phyloP scores from a whole-genome alignment of 2,113 vertebrate genomes.

The Plecotus auritus region DNA sequence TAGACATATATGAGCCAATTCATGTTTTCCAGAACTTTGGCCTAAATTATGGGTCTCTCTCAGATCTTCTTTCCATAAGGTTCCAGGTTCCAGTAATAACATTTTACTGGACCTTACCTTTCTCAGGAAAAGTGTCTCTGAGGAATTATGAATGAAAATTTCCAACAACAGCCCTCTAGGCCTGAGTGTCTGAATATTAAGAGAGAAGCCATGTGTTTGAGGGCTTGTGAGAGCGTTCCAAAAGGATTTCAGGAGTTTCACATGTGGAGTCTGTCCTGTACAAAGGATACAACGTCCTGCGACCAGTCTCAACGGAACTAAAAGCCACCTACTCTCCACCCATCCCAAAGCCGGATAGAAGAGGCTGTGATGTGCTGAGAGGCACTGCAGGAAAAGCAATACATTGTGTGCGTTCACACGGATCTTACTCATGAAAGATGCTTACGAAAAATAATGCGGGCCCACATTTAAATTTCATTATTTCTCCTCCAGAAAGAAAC shows the following conservation, averaged over 20 bases:
- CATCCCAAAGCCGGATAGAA: background rate
- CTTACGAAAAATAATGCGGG: background rate
- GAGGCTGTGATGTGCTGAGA: background rate
- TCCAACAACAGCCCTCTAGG: background rate
- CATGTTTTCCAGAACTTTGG: too few relatives aligned
- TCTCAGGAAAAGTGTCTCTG: background rate
- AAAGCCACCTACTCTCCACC: background rate
- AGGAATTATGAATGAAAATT: background rate
- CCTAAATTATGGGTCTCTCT: background rate
- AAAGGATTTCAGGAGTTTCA: background rate
- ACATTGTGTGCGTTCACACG: background rate
- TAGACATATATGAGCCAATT: too few relatives aligned
- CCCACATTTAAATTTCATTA: background rate
- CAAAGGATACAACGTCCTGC: background rate
- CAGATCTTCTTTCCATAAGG: background rate
- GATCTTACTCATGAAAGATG: background rate
- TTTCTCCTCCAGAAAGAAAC: background rate
- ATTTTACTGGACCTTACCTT: background rate
- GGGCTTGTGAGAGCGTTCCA: background rate
- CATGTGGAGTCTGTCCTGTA: background rate
- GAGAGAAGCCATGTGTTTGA: background rate
- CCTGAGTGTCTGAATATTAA: background rate
- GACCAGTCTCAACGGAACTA: background rate
- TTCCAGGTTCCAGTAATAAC: background rate
- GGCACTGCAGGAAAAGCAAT: background rate